Base-by-base conservation (phyloP, 2,113 vertebrate species). In the Nicator chloris region DNA sequence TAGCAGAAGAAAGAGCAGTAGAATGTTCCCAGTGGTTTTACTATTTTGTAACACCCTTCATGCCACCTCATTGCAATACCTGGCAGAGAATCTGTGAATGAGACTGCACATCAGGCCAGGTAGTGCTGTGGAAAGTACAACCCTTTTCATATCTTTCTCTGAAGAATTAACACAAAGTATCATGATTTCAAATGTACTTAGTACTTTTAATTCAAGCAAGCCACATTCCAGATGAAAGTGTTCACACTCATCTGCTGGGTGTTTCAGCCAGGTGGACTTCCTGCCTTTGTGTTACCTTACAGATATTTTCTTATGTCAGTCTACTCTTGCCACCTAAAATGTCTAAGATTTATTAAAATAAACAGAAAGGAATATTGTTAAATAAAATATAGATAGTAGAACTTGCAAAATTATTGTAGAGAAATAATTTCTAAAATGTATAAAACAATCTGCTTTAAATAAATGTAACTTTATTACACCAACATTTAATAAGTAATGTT, bases 11-110 rank as follows among this genome's bases (percentile, higher is more conserved):
- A 44, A 33, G 11, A 69, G 16, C 35, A 49, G 27, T 57, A 21
- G 63, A 42, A 2, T 66, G 23, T 70, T 79, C 30, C 13, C 44
- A 57, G 13, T 37, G 63, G 6, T 57, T 73, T 65, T 45, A 37
- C 16, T 42, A 7, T 14, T 54, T 47, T 1, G 0, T 42, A n/a
- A 27, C 7, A 24, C 18, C 8, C n/a, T 53, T 73, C 4, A 2
- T 57, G 54, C 31, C 30, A 24, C 24, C 1, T 3, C 5, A 8
- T 57, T 77, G 39, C 14, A 70, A 30, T 24, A 73, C 17, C 22
- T 28, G 23, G 30, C 15, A 73, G n/a, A 59, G 23, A 28, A 3
- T 37, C 17, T n/a, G 23, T 24, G n/a, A 68, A n/a, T 42, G 49
- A 60, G 16, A 21, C 47, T 80, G 30, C 40, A 19, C 33, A 27